Evolutionary conservation across 2,888 invertebrate species (phyloP).

Genomic region (Physocephala rufipes): DNA sequence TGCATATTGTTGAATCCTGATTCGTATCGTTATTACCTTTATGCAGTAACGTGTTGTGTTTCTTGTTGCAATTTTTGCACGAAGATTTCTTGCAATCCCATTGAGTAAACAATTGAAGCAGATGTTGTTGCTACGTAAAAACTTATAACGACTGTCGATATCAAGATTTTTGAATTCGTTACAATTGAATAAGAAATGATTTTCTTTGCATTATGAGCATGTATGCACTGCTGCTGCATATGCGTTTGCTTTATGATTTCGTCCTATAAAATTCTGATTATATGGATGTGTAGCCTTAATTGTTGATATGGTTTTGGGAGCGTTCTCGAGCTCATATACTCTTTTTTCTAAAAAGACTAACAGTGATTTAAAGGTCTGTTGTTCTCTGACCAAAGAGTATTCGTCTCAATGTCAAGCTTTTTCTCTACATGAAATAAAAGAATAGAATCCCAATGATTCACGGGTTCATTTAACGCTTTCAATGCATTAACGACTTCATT

Average conservation of each 20-base stretch:
- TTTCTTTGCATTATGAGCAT: not conserved
- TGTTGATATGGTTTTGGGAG: not conserved
- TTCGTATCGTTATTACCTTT: not conserved
- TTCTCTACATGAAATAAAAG: slow-evolving; percentile 37
- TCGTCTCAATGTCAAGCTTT: slow-evolving; percentile 34
- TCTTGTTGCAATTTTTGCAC: not conserved
- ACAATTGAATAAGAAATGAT: slow-evolving; percentile 9
- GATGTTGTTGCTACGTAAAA: not conserved
- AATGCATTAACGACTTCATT: slow-evolving; percentile 35
- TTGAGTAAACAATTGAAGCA: slow-evolving; percentile 14
- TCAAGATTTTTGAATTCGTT: slow-evolving; percentile 2
- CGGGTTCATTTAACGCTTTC: slow-evolving; percentile 30
- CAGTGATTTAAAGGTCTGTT: slow-evolving; percentile 30
- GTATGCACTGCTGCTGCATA: not conserved
- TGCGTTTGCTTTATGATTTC: not conserved
- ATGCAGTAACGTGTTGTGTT: slow-evolving; percentile 10
- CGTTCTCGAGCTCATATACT: not conserved
- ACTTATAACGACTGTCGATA: not conserved
- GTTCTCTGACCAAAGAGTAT: slow-evolving; percentile 35
- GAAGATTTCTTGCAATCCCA: slow-evolving; percentile 13
- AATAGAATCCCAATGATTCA: slow-evolving; percentile 32
- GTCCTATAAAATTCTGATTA: not conserved
- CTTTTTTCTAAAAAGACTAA: not conserved
- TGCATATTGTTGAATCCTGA: not conserved
- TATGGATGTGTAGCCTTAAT: not conserved